Percentiles rank a stretch among this genome's conserved stretches.
phyloP scores from a whole-genome alignment of 1,140 invertebrate genomes.

The Camponotus vicinus region DNA sequence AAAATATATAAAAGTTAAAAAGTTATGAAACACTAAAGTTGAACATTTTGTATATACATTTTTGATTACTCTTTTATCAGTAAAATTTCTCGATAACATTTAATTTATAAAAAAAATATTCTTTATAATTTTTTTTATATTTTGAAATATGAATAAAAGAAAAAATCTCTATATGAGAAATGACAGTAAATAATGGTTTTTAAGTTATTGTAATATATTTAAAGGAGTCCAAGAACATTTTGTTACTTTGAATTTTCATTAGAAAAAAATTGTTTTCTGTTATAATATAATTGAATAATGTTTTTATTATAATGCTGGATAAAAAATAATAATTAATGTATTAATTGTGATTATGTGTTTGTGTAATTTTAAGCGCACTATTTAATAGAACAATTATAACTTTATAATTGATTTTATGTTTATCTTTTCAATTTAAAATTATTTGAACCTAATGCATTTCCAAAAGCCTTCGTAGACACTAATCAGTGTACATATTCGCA shows the following conservation, averaged over 20 bases:
- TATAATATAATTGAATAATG: too few relatives aligned
- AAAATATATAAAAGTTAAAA: not conserved
- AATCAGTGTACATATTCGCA: slow-evolving; percentile 6
- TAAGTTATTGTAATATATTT: not conserved
- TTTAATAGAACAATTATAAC: slow-evolving; percentile 23
- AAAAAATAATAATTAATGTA: not conserved
- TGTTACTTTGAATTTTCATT: too few relatives aligned
- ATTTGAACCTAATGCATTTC: not conserved
- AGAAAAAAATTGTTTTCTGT: too few relatives aligned
- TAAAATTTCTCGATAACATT: not conserved
- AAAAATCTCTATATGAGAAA: not conserved
- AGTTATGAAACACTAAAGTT: not conserved
- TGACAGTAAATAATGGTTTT: not conserved
- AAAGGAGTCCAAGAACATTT: too few relatives aligned
- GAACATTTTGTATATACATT: not conserved
- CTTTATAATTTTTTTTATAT: not conserved
- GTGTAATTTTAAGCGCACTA: slow-evolving; percentile 11
- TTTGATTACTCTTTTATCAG: not conserved
- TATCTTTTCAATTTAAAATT: slow-evolving; percentile 23
- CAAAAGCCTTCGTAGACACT: not conserved
- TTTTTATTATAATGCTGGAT: too few relatives aligned
- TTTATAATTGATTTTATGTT: slow-evolving; percentile 24
- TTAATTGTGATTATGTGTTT: not conserved
- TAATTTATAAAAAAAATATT: not conserved
- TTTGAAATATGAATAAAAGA: not conserved